Base-by-base conservation (phyloP, 2,113 vertebrate genomes). In the Phrynosoma blainvillii region DNA sequence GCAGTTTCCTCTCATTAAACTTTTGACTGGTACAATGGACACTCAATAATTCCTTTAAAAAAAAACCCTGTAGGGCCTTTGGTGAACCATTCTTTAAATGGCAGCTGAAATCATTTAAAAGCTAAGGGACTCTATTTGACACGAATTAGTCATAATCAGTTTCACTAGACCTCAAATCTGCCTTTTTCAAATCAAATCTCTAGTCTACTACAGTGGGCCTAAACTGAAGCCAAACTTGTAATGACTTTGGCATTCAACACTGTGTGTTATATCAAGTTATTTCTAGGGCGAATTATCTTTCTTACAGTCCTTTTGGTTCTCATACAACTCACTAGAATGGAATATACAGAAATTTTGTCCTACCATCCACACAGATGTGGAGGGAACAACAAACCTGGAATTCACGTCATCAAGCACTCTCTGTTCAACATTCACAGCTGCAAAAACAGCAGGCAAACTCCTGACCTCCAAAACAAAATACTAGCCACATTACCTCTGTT, bases 271-370 rank as follows among this genome's bases (percentile, higher is more conserved):
- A 75, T 5, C 59, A 71, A 32, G 32, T 25, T 25, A 14, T 32
- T 83, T 83, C 66, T 4, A 52, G 66, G 36, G 23, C 27, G 2
- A 20, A 11, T 56, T 20, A 2, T 30, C 75, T 25, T 66, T 85
- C 27, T 9, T 68, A 68, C 47, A 47, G 47, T 47, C 47, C 0
- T 0, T n/a, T 59, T 0, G 0, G 79, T 27, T 56, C 54, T 8
- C 0, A 4, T 20, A 87, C 12, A 87, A 18, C 74, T 59, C 74
- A 76, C 40, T 25, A 36, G 59, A 62, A n/a, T 0, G 0, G 66
- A 27, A 83, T 32, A 54, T 54, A n/a, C 21, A 4, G 3, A 88
- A 0, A 0, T 13, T 89, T 14, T 4, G 68, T 89, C 32, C 75
- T 85, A 79, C 73, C 27, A 42, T 42, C 0, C 42, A 68, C 42